A percentile compares a stretch with the other conserved stretches of the same genome.
Evolutionary conservation across 2,888 invertebrate genomes (phyloP).

Genomic region (Sicus ferrugineus): DNA sequence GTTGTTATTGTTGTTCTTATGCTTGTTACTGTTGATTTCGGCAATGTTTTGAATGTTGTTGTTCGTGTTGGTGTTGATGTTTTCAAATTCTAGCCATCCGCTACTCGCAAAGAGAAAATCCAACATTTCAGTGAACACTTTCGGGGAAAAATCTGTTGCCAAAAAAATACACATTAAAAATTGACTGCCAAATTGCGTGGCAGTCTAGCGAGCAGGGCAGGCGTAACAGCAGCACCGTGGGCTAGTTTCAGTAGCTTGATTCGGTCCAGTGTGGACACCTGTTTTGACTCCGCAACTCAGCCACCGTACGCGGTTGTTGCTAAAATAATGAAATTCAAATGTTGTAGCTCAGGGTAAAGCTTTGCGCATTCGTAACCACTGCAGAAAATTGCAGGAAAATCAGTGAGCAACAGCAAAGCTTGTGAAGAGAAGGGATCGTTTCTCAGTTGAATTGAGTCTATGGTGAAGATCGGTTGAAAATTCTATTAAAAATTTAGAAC

Average conservation of each 20-base stretch:
- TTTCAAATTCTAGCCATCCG: slow-evolving; percentile 30
- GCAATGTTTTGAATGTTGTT: slow-evolving; percentile 32
- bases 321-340: slow-evolving; percentile 16
- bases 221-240: background rate
- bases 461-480: too few relatives aligned
- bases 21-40: background rate
- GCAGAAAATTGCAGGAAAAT: background rate
- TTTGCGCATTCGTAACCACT: slow-evolving; percentile 16
- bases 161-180: slow-evolving; percentile 24
- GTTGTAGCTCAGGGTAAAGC: slow-evolving; percentile 7
- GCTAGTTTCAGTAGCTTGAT: background rate
- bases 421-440: too few relatives aligned
- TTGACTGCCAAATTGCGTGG: slow-evolving; percentile 26
- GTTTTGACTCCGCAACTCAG: background rate
- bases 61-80: slow-evolving; percentile 36
- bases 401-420: background rate
- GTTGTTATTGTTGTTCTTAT: slow-evolving; percentile 12
- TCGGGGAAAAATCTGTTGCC: slow-evolving; percentile 17
- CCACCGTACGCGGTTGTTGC: background rate
- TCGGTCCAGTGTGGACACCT: slow-evolving; percentile 12
- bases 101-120: background rate
- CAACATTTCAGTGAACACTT: slow-evolving; percentile 28
- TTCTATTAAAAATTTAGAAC: too few relatives aligned
- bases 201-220: slow-evolving; percentile 19
- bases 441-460: too few relatives aligned